Percentiles rank a stretch among this genome's conserved stretches.
Evolutionary conservation across 2,888 invertebrate species (phyloP).

Genomic region (Lasioglossum calceatum): DNA sequence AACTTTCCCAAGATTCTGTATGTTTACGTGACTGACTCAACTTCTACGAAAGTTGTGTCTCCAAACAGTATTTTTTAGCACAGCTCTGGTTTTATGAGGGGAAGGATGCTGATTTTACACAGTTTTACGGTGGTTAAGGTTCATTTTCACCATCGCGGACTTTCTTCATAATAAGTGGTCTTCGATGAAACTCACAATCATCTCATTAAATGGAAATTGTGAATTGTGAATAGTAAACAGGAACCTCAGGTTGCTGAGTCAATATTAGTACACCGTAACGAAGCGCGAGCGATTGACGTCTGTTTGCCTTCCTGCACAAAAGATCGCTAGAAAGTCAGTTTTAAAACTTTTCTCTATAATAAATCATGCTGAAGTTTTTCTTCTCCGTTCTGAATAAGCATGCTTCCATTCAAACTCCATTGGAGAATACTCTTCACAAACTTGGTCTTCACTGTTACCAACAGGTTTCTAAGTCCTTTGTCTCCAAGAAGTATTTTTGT

Average conservation of each 20-base stretch:
- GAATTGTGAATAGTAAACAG: background rate
- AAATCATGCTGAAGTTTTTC: constrained; percentile 44
- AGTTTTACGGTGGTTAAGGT: background rate
- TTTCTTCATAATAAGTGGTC: background rate
- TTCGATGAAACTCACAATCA: background rate
- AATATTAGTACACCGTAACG: constrained; percentile 15
- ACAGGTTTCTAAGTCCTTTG: background rate
- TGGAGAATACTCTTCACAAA: background rate
- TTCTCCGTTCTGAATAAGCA: constrained; percentile 8
- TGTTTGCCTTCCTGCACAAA: constrained; percentile 14
- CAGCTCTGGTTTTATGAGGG: no score
- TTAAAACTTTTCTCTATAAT: constrained; percentile 28
- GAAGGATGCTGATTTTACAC: background rate
- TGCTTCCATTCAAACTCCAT: background rate
- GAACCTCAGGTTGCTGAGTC: background rate
- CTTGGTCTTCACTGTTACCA: background rate
- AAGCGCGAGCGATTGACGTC: constrained; percentile 10
- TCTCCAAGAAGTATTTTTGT: background rate
- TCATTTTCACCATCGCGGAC: background rate
- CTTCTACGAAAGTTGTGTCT: background rate
- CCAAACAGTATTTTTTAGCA: background rate
- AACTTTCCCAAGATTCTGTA: background rate
- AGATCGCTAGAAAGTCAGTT: constrained; percentile 56
- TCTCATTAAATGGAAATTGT: constrained; percentile 2
- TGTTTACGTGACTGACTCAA: background rate